Conservation (phyloP, 1,140 invertebrate genomes). For the Drosophila guanche region DNA sequence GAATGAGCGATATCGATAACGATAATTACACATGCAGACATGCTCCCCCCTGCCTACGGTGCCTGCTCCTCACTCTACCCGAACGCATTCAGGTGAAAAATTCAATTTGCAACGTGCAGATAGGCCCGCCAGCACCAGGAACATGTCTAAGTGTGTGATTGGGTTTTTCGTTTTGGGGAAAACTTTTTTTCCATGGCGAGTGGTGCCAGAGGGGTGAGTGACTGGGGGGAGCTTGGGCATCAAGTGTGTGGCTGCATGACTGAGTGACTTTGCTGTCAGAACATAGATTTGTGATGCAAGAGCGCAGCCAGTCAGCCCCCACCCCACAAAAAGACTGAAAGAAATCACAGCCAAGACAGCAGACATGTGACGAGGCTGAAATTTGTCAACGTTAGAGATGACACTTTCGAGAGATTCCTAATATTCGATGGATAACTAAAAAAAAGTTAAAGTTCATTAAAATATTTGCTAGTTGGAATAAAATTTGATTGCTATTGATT, state of each 20-base stretch:
- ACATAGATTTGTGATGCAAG: constrained; percentile 61
- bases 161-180: constrained; percentile 24
- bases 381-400: constrained; percentile 40
- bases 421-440: no score
- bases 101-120: constrained; percentile 69
- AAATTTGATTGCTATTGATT: no score
- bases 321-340: constrained; percentile 24
- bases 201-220: no score
- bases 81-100: constrained; percentile 73
- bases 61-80: neutral
- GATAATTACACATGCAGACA: constrained; percentile 75
- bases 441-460: no score
- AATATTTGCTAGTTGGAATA: neutral
- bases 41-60: no score
- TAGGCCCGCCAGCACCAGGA: constrained; percentile 33
- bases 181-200: no score
- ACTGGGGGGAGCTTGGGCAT: neutral
- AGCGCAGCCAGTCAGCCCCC: constrained; percentile 1
- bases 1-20: constrained; percentile 80
- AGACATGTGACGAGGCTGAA: constrained; percentile 64
- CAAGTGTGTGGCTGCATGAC: constrained; percentile 74
- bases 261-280: constrained; percentile 73
- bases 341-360: constrained; percentile 22
- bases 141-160: constrained; percentile 62
- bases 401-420: neutral